Evolutionary conservation across 2,888 invertebrate genomes (phyloP).

Genomic region (Andrena trimmerana): DNA sequence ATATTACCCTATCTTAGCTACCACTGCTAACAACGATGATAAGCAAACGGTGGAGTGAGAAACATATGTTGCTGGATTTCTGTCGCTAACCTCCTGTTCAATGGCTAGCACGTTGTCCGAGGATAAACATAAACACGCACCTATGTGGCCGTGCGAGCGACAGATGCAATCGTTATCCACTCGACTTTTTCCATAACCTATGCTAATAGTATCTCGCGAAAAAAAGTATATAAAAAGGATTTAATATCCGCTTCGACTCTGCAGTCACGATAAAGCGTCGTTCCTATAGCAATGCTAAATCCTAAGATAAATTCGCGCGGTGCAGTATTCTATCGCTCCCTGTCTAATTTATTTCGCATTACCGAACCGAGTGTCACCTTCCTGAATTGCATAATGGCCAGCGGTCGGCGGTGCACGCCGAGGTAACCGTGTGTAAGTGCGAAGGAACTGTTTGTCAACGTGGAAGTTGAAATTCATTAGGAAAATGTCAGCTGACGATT

Average conservation of each 20-base stretch:
- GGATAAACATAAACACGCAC: slow-evolving; percentile 34
- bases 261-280: too few relatives aligned
- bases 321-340: not conserved
- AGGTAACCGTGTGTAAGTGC: not conserved
- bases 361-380: slow-evolving; percentile 19
- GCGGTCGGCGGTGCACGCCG: not conserved
- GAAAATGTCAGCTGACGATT: not conserved
- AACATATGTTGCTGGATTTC: slow-evolving; percentile 25
- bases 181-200: not conserved
- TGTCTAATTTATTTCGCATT: not conserved
- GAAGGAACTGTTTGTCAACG: not conserved
- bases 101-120: not conserved
- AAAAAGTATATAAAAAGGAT: too few relatives aligned
- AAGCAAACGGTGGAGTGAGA: not conserved
- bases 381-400: slow-evolving; percentile 43
- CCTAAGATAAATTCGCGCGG: not conserved
- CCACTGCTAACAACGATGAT: not conserved
- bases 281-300: not conserved
- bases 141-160: not conserved
- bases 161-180: not conserved
- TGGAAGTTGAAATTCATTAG: slow-evolving; percentile 4
- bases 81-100: not conserved
- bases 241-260: too few relatives aligned
- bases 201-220: not conserved
- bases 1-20: not conserved